phyloP scores from a whole-genome alignment of 2,888 invertebrate species.

The Elegia similella region DNA sequence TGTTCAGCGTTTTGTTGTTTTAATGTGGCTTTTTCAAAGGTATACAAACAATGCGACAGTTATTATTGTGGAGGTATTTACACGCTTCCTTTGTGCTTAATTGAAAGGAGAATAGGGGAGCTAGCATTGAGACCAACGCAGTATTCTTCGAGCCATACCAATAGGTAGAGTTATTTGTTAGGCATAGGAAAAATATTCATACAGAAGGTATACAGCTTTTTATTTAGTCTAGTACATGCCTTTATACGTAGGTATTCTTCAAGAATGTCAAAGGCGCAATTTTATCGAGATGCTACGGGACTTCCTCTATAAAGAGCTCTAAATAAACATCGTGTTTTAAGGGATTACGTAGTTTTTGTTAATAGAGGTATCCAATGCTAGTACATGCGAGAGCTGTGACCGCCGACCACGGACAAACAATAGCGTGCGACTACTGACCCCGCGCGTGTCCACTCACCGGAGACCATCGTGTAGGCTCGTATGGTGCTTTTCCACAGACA shows the following conservation, averaged over 20 bases:
- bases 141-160: no score
- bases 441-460: slow-evolving; percentile 18
- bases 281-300: no score
- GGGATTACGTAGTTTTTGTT: no score
- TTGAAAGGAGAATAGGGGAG: slow-evolving; percentile 10
- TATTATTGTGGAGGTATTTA: slow-evolving; percentile 9
- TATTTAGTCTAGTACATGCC: no score
- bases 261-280: no score
- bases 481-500: no score
- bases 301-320: no score
- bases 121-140: neutral
- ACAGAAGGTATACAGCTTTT: no score
- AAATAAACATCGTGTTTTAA: no score
- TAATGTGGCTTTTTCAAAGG: slow-evolving; percentile 21
- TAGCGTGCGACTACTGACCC: slow-evolving; percentile 43
- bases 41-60: slow-evolving; percentile 1
- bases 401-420: slow-evolving; percentile 30
- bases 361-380: neutral
- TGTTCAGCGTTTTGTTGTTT: slow-evolving; percentile 56
- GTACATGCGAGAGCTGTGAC: slow-evolving; percentile 9
- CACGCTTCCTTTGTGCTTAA: slow-evolving; percentile 15
- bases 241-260: no score
- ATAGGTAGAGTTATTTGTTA: neutral
- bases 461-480: neutral
- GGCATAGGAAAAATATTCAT: no score